Base-by-base conservation (phyloP, 2,797 vertebrate genomes). In the Urosaurus nigricauda region DNA sequence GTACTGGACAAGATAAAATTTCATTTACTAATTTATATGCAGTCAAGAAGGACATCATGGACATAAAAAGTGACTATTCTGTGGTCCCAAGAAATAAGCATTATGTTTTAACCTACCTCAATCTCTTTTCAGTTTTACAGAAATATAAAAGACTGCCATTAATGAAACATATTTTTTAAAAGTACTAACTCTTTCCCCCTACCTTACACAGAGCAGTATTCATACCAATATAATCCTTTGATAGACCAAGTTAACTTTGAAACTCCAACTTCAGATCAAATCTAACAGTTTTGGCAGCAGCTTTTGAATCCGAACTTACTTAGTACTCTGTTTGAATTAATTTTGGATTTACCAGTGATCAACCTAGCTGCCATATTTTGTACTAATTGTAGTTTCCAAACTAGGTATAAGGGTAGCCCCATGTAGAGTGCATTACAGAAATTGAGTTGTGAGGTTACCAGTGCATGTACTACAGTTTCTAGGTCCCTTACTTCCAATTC, bases 11-110 rank as follows among this genome's bases (percentile, higher is more conserved):
- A 63, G 56, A 78, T 86, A 65, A 78, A 78, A 35, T 21, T 29
- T 77, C 74, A 63, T 86, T 86, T 86, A 65, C 37, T 78, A 29
- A 40, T 37, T 77, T 86, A 78, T 77, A 86, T 43, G 37, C 37
- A n/a, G 58, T 47, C 40, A 86, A 65, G 17, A 86, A 86, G 74
- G 58, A n/a, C 35, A 77, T 86, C 65, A 86, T 51, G 9, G 24
- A 65, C 37, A 75, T 60, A 32, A 65, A 78, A 65, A 40, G 73
- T 65, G 60, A 75, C 75, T 21, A 70, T 37, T 58, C 70, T 29
- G 29, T 56, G 51, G 70, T 75, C 24, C 75, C 70, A 74, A 85
- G 83, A 74, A 85, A 74, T 75, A 40, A 74, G 53, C 53, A 17
- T 53, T 58, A 75, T n/a, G 24, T 24, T 63, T 63, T 21, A 19